phyloP scores from a whole-genome alignment of 2,888 invertebrate genomes.

The Tenodera sinensis region DNA sequence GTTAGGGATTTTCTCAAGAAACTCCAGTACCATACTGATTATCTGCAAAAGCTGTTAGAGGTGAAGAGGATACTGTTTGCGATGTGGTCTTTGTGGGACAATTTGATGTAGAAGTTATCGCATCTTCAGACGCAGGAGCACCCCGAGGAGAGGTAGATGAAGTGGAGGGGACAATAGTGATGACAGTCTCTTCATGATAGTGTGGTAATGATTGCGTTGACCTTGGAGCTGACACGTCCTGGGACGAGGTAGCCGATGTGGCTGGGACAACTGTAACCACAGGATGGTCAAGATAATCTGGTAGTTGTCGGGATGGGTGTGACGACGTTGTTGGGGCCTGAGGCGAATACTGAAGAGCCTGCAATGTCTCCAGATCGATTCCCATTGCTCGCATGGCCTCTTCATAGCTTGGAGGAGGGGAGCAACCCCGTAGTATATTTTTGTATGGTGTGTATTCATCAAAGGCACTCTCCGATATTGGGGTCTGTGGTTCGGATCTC shows the following conservation, averaged over 20 bases:
- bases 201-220: not conserved
- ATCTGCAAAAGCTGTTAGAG: no score
- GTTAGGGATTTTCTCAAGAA: no score
- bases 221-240: not conserved
- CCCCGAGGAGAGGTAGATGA: not conserved
- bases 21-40: no score
- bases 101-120: not conserved
- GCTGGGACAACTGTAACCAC: not conserved
- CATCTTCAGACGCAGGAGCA: not conserved
- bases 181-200: not conserved
- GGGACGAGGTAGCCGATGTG: not conserved
- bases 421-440: conserved; percentile 3
- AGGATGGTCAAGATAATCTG: not conserved
- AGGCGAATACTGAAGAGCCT: not conserved
- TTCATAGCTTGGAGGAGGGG: conserved; percentile 30
- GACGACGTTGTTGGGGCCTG: not conserved
- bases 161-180: not conserved
- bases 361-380: not conserved
- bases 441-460: not conserved
- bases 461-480: not conserved
- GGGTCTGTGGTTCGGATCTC: not conserved
- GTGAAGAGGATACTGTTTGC: no score
- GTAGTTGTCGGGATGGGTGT: not conserved
- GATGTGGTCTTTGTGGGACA: no score
- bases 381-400: conserved; percentile 25